Evolutionary conservation across 2,113 vertebrate genomes (phyloP), one percentile per base, ranked within the genome.

Genomic region (Spheniscus mendiculus): DNA sequence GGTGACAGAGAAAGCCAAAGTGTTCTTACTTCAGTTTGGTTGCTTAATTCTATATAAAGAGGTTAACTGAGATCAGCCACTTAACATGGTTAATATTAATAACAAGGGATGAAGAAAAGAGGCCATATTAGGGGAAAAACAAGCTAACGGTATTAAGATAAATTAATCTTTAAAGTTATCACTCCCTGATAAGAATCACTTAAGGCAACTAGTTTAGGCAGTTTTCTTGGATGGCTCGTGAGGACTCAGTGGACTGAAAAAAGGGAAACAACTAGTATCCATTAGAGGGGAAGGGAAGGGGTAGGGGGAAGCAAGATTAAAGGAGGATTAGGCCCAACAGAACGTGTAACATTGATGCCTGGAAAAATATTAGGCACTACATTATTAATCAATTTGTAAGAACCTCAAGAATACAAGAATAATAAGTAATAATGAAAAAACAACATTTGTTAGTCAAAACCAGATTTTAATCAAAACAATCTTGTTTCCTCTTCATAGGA

Each of bases 221-320:
- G 19, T 40, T 58, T 73, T 61, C 38, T 83, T 67, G n/a, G 6
- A n/a, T 50, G 12, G 47, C 10, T 62, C 0, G 0, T 49, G 50
- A 73, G 36, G 38, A 72, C 18, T 76, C 34, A 72, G 23, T 15
- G 9, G 52, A 47, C 20, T 67, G 16, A 71, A 58, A 79, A 67
- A 85, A 40, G 14, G 18, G 6, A 88, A 86, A n/a, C 9, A 61
- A 11, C 6, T 12, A 25, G 12, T 25, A 55, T 38, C 29, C 21
- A 13, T 50, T 40, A 29, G 1, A 0, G 2, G 1, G 12, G 30
- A 72, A 67, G 2, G 16, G 29, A 69, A 32, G 9, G 4, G 29
- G 4, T 42, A 55, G 20, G 10, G 11, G 76, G 11, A 63, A 80
- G 22, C 89, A 91, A 85, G 8, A 27, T 73, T 78, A 78, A 27